phyloP scores from a whole-genome alignment of 2,797 vertebrate genomes.

The Melanotaenia boesemani region DNA sequence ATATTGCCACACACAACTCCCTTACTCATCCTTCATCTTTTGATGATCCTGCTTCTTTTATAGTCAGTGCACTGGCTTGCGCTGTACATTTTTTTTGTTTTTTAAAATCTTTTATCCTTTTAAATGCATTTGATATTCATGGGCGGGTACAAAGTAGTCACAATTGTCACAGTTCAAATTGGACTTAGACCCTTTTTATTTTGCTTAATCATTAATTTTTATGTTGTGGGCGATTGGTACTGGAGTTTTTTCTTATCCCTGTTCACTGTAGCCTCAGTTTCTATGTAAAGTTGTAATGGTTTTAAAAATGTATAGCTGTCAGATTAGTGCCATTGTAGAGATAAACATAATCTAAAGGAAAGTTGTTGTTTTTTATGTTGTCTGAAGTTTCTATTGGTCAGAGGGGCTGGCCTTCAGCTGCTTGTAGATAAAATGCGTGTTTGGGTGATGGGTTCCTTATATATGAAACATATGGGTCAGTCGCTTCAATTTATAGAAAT shows the following conservation, averaged over 20 bases:
- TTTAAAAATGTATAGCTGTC: neutral
- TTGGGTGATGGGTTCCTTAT: neutral
- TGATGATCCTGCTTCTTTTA: constrained; percentile 8
- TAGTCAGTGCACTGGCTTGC: constrained; percentile 22
- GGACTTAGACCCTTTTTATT: neutral
- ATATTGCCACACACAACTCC: constrained; percentile 53
- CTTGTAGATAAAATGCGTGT: neutral
- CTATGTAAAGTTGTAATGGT: neutral
- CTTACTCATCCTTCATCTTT: constrained; percentile 28
- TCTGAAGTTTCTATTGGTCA: neutral
- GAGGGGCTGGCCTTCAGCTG: neutral
- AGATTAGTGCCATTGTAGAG: neutral
- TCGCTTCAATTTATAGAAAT: neutral
- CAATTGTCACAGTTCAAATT: neutral
- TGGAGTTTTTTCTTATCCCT: neutral
- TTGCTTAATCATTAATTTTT: neutral
- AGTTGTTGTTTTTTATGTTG: neutral
- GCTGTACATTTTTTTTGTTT: constrained; percentile 3
- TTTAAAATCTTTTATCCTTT: neutral
- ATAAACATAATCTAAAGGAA: neutral
- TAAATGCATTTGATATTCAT: constrained; percentile 15
- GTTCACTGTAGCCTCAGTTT: neutral
- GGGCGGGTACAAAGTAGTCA: neutral
- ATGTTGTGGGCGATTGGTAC: neutral
- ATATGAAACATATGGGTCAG: neutral